Base-by-base conservation (phyloP, 1,140 invertebrate genomes). In the Adelges cooleyi region DNA sequence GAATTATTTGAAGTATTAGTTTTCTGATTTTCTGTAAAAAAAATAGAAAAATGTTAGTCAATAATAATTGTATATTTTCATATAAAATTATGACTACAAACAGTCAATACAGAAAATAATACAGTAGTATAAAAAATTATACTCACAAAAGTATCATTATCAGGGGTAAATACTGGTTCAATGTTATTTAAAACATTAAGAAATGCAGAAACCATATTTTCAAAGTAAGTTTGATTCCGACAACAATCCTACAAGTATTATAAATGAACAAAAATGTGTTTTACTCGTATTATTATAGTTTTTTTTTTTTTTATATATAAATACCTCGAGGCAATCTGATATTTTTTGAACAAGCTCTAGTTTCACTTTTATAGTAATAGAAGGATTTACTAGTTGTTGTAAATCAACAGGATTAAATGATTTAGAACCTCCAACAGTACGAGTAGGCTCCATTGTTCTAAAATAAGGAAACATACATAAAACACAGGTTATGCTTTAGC, bases 81-180 rank as follows among this genome's bases (percentile, higher is more conserved):
- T 23, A 18, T 25, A 49, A 33, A 33, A 6, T 11, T 33, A 33
- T 33, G 11, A 6, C 11, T 6, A 6, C 11, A 6, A 6, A 33
- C 29, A 6, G 5, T 33, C 29, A 33, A 33, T 6, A 5, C 5
- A 33, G 5, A 33, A 33, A 33, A 33, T 33, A 33, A 44, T 17
- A 8, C n/a, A n/a, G 8, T 15, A 3, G 4, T 44, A 20, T 20
- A 6, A 18, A 27, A 13, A 62, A 18, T 44, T 20, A 62, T 18
- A 62, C 56, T 46, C 15, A 62, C 56, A 48, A 62, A 62, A 18
- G 33, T 1, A 62, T 62, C 56, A 46, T 62, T 17, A n/a, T 62
- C 56, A 46, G 56, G 56, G 15, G n/a, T 62, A 29, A 62, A 62
- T 40, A 18, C 42, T 33, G 56, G 56, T 8, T 62, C 56, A 48